Conservation (phyloP, 2,888 invertebrate genomes). For the Caenorhabditis imperialis region DNA sequence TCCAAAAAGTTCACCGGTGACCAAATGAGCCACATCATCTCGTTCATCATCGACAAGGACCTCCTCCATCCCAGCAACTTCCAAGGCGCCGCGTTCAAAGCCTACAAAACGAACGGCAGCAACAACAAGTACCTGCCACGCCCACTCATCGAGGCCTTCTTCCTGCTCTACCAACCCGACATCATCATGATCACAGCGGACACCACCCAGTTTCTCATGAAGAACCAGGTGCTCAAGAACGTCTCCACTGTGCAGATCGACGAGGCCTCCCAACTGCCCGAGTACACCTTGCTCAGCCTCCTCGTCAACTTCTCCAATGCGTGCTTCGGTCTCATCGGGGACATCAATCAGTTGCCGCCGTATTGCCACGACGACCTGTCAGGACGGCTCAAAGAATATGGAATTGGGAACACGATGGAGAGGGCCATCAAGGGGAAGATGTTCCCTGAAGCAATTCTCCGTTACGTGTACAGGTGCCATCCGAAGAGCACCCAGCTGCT, state of each 20-base stretch:
- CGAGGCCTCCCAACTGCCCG: slow-evolving; percentile 27
- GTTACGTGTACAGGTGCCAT: slow-evolving; percentile 32
- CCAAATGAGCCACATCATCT: too few relatives aligned
- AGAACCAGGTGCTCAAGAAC: background rate
- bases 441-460: slow-evolving; percentile 9
- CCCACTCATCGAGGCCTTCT: slow-evolving; percentile 20
- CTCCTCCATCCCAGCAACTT: too few relatives aligned
- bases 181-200: slow-evolving; percentile 29
- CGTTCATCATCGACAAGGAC: too few relatives aligned
- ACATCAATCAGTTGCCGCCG: slow-evolving; percentile 27
- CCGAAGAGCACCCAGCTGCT: too few relatives aligned
- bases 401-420: too few relatives aligned
- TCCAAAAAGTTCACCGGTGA: too few relatives aligned
- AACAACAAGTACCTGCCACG: too few relatives aligned
- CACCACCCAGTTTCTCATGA: background rate
- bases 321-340: slow-evolving; percentile 27
- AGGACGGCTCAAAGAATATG: slow-evolving; percentile 11
- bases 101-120: background rate
- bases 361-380: slow-evolving; percentile 8
- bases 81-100: too few relatives aligned
- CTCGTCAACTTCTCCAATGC: slow-evolving; percentile 3
- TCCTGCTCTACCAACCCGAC: slow-evolving; percentile 16
- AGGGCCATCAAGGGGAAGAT: background rate
- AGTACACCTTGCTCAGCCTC: slow-evolving; percentile 18
- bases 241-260: slow-evolving; percentile 28